phyloP scores from a whole-genome alignment of 2,888 invertebrate genomes.

The Drosophila mettleri region DNA sequence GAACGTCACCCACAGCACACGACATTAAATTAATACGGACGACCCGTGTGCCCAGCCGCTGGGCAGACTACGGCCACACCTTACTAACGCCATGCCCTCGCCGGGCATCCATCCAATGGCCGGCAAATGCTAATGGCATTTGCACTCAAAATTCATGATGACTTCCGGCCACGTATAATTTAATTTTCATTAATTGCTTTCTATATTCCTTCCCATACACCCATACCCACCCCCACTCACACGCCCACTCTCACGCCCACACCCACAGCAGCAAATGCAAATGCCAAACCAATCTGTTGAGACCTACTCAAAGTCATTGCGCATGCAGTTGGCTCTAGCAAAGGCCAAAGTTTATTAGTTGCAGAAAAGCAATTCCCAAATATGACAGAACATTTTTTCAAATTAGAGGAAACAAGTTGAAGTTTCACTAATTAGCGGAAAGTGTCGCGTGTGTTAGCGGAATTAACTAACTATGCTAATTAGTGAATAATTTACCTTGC shows the following conservation, averaged over 20 bases:
- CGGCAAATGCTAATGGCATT: slow-evolving; percentile 69
- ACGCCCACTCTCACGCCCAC: background rate
- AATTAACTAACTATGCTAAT: too few species aligned
- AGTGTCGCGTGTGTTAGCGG: background rate
- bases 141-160: slow-evolving; percentile 74
- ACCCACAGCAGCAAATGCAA: background rate
- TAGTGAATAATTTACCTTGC: too few species aligned
- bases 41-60: slow-evolving; percentile 18
- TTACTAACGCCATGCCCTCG: background rate
- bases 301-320: background rate
- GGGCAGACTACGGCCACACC: slow-evolving; percentile 26
- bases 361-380: background rate
- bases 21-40: slow-evolving; percentile 51
- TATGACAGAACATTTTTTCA: background rate
- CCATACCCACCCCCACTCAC: background rate
- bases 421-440: slow-evolving; percentile 1
- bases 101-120: slow-evolving; percentile 12
- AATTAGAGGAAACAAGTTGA: background rate
- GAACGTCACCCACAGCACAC: background rate
- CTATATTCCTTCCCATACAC: slow-evolving; percentile 32
- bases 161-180: slow-evolving; percentile 72
- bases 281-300: slow-evolving; percentile 7
- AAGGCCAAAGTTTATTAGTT: slow-evolving; percentile 7
- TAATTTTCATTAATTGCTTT: slow-evolving; percentile 77
- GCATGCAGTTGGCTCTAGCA: background rate